Conservation (phyloP, 2,797 vertebrate genomes). For the Poecile montanus region DNA sequence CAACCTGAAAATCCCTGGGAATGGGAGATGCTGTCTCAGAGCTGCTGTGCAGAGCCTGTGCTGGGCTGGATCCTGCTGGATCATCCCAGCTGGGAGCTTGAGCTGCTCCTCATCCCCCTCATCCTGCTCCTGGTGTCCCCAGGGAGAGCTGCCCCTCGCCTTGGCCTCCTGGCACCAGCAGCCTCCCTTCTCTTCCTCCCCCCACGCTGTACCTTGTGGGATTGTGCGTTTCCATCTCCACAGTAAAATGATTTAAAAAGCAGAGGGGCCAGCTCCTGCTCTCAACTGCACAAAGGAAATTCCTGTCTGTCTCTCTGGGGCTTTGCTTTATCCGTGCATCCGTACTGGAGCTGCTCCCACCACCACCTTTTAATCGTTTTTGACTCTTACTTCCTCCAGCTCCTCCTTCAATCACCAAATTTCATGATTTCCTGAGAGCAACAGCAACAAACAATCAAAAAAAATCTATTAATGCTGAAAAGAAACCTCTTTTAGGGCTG, state of each 20-base stretch:
- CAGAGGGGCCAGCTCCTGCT: slow-evolving; percentile 17
- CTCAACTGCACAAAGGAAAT: slow-evolving; percentile 23
- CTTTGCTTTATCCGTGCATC: not conserved
- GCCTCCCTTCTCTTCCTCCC: not conserved
- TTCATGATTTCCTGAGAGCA: not conserved
- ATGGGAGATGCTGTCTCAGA: rapidly evolving
- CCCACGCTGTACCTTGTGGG: not conserved
- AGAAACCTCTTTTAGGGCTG: not conserved
- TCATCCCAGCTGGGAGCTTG: not conserved
- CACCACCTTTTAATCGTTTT: not conserved
- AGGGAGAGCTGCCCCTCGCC: not conserved
- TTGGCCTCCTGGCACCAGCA: not conserved
- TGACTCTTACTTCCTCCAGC: not conserved
- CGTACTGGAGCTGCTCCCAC: not conserved
- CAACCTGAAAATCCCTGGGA: not conserved
- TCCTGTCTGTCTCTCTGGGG: slow-evolving; percentile 16
- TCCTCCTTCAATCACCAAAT: not conserved
- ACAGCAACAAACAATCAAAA: not conserved
- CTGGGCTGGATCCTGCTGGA: not conserved
- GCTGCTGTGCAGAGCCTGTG: rapidly evolving
- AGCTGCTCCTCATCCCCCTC: not conserved
- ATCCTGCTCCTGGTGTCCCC: not conserved
- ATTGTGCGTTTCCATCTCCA: not conserved
- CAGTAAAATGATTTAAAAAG: not conserved
- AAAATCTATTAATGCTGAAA: not conserved